Evolutionary conservation across 2,797 vertebrate genomes (phyloP).

Genomic region (Ptychobarbus kaznakovi): DNA sequence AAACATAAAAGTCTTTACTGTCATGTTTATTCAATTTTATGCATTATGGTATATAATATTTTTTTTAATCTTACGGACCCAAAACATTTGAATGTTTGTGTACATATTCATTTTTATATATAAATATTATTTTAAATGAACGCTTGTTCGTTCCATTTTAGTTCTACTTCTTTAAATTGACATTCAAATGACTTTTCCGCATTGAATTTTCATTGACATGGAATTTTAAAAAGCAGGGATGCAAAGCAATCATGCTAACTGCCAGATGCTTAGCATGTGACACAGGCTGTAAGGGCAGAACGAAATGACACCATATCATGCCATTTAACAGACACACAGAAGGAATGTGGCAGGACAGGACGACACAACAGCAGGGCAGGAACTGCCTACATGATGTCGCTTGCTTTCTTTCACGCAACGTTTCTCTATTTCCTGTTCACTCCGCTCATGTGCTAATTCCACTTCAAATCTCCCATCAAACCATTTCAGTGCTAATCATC

Average conservation of each 20-base stretch:
- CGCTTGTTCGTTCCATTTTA: background rate
- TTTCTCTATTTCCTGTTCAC: constrained; percentile 73
- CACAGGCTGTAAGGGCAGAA: constrained; percentile 46
- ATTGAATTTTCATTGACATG: background rate
- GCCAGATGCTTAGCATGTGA: constrained; percentile 31
- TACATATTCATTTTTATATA: background rate
- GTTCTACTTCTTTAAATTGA: background rate
- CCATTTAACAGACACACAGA: constrained; percentile 53
- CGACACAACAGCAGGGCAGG: constrained; percentile 77
- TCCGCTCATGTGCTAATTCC: constrained; percentile 62
- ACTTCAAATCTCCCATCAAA: constrained; percentile 62
- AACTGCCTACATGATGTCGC: constrained; percentile 69
- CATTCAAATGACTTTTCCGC: background rate
- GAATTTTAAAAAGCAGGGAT: background rate
- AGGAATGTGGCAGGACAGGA: constrained; percentile 80
- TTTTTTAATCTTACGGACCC: background rate
- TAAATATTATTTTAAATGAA: background rate
- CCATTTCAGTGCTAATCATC: constrained; percentile 55
- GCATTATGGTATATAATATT: background rate
- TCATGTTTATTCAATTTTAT: background rate
- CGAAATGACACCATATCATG: constrained; percentile 64
- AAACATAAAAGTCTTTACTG: background rate
- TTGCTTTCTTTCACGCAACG: constrained; percentile 69
- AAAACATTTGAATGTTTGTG: background rate
- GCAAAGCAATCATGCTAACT: background rate